Evolutionary conservation across 2,113 vertebrate genomes (phyloP), one percentile per base, ranked within the genome.

Genomic region (Sebastes fasciatus): DNA sequence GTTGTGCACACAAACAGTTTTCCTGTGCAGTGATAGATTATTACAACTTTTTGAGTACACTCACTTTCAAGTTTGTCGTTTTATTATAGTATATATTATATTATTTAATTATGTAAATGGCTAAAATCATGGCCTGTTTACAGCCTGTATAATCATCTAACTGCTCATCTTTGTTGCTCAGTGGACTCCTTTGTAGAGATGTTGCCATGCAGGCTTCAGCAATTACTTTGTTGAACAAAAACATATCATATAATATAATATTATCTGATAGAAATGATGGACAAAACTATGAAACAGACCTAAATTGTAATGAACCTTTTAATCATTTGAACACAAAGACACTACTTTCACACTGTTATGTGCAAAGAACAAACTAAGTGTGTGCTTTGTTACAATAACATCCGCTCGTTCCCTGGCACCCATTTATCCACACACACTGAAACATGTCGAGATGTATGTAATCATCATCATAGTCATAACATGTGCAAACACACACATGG

Each of bases 401-500:
- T 11, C 17, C 8, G 10, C 45, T 34, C 5, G 8, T 67, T 48
- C n/a, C 43, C 43, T 52, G 21, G 8, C 55, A 43, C 26, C 12
- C 2, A 21, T 52, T 45, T 12, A 23, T 4, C 34, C 17, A n/a
- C 26, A 42, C 12, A 34, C 14, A 51, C 23, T 40, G 19, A 58
- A 40, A 67, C 34, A 40, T 17, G 21, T 67, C 26, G 34, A 34
- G 34, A 34, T 34, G 34, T 34, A 34, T 34, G 34, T 34, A 17
- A 60, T 54, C 51, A 11, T 43, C 13, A 16, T 46, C 34, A 34
- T 4, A 40, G 72, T 51, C 64, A 67, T 4, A 67, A 42, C 45
- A 78, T 63, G 65, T 58, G 52, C 48, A 74, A 62, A 82, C 82
- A 75, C 60, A 62, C 70, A 60, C 46, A 65, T 0, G 14, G 26